These are phyloP conservation scores for Oreamnos americanus DNA, from an alignment of 2,113 vertebrate genomes.

Conservation along the genomic window DNA sequence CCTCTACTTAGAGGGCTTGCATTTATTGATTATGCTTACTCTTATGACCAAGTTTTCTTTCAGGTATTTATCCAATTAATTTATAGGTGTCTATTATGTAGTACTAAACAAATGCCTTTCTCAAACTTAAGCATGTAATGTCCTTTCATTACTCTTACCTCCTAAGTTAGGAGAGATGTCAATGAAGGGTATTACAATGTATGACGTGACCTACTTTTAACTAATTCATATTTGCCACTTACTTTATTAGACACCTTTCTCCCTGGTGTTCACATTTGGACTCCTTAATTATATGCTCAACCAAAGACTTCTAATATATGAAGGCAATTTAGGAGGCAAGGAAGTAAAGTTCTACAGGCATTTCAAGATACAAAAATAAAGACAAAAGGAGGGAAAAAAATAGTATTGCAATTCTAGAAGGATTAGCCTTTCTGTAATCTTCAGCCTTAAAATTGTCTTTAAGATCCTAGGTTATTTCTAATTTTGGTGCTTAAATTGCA, in stretches of 20 bases:
- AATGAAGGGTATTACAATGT: constrained; percentile 52
- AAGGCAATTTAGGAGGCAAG: constrained; percentile 60
- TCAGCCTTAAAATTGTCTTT: constrained; percentile 40
- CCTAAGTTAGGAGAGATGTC: constrained; percentile 37
- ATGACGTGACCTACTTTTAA: constrained; percentile 71
- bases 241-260: constrained; percentile 73
- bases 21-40: constrained; percentile 47
- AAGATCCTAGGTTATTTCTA: constrained; percentile 60
- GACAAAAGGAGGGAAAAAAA: constrained; percentile 29
- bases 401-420: constrained; percentile 11
- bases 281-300: constrained; percentile 34
- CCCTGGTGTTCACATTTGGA: constrained; percentile 57
- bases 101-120: constrained; percentile 1
- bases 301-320: constrained; percentile 35
- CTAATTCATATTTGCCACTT: constrained; percentile 69
- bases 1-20: neutral
- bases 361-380: constrained; percentile 45
- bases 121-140: neutral
- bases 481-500: constrained; percentile 35
- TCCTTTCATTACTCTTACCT: constrained; percentile 64
- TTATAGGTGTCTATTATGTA: constrained; percentile 16
- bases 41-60: neutral
- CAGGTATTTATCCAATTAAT: constrained; percentile 53
- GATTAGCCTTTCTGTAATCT: constrained; percentile 34
- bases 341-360: constrained; percentile 24